phyloP scores from a whole-genome alignment of 2,888 invertebrate genomes.

The Bembecia ichneumoniformis region DNA sequence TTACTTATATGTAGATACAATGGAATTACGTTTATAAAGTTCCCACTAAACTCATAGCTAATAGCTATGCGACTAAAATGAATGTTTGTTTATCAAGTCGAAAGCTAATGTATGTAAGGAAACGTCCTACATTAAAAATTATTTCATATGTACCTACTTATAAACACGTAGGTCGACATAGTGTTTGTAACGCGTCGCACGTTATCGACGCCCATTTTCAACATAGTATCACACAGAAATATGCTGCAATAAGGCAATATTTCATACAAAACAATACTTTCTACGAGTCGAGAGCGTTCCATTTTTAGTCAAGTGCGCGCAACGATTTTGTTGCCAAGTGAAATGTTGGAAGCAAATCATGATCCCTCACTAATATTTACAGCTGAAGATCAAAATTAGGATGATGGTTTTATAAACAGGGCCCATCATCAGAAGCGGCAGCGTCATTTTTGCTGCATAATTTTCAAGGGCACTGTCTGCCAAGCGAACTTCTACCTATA shows the following conservation, averaged over 20 bases:
- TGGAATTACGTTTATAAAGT: neutral
- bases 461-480: conserved; percentile 67
- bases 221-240: neutral
- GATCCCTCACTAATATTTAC: neutral
- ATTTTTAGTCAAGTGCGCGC: conserved; percentile 52
- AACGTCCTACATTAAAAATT: neutral
- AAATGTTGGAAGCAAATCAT: conserved; percentile 21
- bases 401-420: conserved; percentile 13
- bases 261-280: conserved; percentile 49
- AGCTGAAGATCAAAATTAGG: neutral
- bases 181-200: neutral
- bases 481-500: conserved; percentile 13
- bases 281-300: conserved; percentile 56
- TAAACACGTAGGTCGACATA: neutral
- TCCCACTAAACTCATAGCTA: neutral
- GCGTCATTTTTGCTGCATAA: conserved; percentile 67
- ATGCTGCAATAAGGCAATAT: conserved; percentile 15
- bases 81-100: neutral
- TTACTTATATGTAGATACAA: neutral
- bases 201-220: neutral
- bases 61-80: neutral
- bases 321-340: conserved; percentile 45
- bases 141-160: neutral
- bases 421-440: conserved; percentile 39
- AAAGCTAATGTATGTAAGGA: neutral